Conservation (phyloP, 2,888 invertebrate species). For the Anodontia alba region DNA sequence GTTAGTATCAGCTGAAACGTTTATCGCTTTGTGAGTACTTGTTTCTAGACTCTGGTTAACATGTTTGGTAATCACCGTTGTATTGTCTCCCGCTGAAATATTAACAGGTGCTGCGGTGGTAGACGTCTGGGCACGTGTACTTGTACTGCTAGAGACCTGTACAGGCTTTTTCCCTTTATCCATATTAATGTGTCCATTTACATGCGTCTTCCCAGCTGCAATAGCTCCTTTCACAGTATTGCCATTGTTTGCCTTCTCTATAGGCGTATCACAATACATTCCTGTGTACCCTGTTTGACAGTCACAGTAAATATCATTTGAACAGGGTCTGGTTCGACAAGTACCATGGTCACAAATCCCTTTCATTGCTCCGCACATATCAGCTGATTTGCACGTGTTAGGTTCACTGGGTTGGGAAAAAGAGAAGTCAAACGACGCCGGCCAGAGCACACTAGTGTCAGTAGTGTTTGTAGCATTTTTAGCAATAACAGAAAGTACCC, state of each 20-base stretch:
- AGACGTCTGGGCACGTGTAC: no score
- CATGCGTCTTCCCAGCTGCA: constrained; percentile 20
- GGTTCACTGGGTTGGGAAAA: neutral
- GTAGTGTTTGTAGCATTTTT: neutral
- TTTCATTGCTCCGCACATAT: constrained; percentile 30
- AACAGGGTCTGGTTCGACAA: constrained; percentile 27
- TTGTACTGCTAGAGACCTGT: no score
- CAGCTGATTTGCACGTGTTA: constrained; percentile 7
- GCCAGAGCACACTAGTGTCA: neutral
- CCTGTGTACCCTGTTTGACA: constrained; percentile 33
- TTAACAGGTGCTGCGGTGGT: no score
- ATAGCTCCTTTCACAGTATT: no score
- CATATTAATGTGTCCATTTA: constrained; percentile 24
- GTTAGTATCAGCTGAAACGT: neutral
- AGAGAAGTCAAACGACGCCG: constrained; percentile 34
- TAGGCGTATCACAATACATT: constrained; percentile 29
- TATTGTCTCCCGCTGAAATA: neutral
- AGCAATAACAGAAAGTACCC: neutral
- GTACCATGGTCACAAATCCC: constrained; percentile 41
- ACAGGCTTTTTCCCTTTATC: no score
- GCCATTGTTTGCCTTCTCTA: neutral
- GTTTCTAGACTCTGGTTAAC: no score
- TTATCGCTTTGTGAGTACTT: neutral
- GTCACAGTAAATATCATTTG: constrained; percentile 27
- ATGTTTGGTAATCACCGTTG: neutral